Conservation (phyloP, 2,797 vertebrate species). For the Cuculus canorus region DNA sequence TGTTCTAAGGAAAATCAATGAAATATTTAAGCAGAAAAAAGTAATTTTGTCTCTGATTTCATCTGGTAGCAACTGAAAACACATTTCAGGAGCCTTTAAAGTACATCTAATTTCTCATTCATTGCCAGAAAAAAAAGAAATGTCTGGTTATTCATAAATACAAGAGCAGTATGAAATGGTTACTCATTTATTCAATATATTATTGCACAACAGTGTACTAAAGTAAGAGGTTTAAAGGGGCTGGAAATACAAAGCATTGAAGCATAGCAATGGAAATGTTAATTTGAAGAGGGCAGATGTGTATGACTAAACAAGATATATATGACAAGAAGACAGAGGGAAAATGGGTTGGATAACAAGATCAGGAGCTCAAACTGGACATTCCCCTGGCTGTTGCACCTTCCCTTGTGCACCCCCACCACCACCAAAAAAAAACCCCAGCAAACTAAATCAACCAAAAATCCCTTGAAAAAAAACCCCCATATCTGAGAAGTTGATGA, state of each 20-base stretch:
- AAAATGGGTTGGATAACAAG: neutral
- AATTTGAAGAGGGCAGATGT: slow-evolving; percentile 15
- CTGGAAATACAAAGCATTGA: slow-evolving; percentile 22
- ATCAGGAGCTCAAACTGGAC: neutral
- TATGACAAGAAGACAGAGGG: neutral
- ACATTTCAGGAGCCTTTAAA: slow-evolving; percentile 18
- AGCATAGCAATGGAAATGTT: neutral
- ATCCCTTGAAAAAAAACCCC: neutral
- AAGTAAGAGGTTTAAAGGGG: slow-evolving; percentile 33
- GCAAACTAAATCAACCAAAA: neutral
- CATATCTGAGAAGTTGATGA: neutral
- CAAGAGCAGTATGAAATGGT: slow-evolving; percentile 41
- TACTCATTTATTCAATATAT: slow-evolving; percentile 43
- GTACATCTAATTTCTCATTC: slow-evolving; percentile 25
- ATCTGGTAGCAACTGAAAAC: slow-evolving; percentile 36
- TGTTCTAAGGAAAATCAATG: slow-evolving; percentile 43
- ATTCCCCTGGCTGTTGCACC: neutral
- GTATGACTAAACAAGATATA: neutral
- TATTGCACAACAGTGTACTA: slow-evolving; percentile 28
- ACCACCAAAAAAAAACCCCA: no score
- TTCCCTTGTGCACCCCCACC: accelerated
- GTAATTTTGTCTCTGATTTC: slow-evolving; percentile 48
- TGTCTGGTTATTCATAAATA: slow-evolving; percentile 46
- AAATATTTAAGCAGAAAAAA: slow-evolving; percentile 56
- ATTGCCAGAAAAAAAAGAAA: neutral